Evolutionary conservation across 2,888 invertebrate genomes (phyloP), one percentile per base, ranked within the genome.

Genomic region (Acleris literana): DNA sequence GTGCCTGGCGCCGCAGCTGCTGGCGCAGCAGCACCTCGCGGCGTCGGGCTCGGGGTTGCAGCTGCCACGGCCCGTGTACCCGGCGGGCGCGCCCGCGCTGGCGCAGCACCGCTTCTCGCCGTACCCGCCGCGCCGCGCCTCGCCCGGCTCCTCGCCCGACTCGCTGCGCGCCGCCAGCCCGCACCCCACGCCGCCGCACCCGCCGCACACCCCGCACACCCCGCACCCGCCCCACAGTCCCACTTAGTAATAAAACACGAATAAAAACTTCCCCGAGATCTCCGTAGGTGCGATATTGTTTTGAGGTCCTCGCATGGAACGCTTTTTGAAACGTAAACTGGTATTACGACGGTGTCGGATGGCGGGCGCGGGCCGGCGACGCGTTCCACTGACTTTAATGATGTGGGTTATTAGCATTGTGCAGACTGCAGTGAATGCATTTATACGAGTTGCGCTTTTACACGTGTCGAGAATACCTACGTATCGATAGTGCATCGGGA

Each of bases 21-120:
- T 95, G 56, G 95, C 95, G 60, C 95, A 95, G 76, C 95, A 95
- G 77, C 94, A 95, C 74, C 93, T 95, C 56, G 93, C 94, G 1
- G 90, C 93, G 4, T 89, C 89, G 1, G 83, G 93, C 69, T 83
- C 93, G 65, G 86, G 93, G 71, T 82, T 85, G 81, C 94, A 87
- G 84, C 79, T 89, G 76, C 92, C 88, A 74, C 84, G 93, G 70
- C 93, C 94, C 18, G 90, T 93, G 76, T 85, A 93, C 76, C 90
- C 90, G 55, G 76, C 73, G 1, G 76, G 78, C 55, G 68, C 76
- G 16, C 46, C 70, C 29, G 90, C 94, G 70, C 84, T 94, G 74
- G 89, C 94, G 55, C 93, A 94, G 80, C 94, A 94, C 76, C 90
- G 94, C 70, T 94, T 93, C 82, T 94, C 94, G 5, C 94, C 94